Base-by-base conservation (phyloP, 2,113 vertebrate species). In the Acrocephalus arundinaceus region DNA sequence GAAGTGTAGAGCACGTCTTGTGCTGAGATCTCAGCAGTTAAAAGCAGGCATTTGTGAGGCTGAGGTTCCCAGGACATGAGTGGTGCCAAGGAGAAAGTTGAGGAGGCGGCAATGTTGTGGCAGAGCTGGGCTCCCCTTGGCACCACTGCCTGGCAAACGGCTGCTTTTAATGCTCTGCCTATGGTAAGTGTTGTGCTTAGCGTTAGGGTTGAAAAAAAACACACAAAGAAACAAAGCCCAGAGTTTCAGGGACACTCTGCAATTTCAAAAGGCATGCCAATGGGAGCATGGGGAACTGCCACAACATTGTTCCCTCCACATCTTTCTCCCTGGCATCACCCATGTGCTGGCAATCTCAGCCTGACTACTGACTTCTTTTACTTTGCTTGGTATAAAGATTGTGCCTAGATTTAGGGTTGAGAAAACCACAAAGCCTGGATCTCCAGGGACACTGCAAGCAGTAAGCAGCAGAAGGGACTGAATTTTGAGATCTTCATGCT, bases 381-480 rank as follows among this genome's bases (percentile, higher is more conserved):
- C 12, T 37, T 22, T 1, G 0, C 31, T 30, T 35, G 13, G 13
- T 28, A 9, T 35, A 43, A 31, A 6, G 11, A 13, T 25, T 61
- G 10, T 12, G 13, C 20, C 15, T 45, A 20, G 31, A n/a, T 41
- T 41, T 30, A 51, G 55, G 12, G 35, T 43, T 43, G 46, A n/a
- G 24, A 45, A 62, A 52, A 62, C 33, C 31, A 24, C 31, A 52
- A 52, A 83, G 57, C 25, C 31, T 73, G 23, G 16, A 33, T 35
- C 57, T 46, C 39, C 58, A 54, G 10, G 33, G 33, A 9, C 39
- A 46, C 11, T 63, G 39, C 27, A 84, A 52, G 33, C 81, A 63
- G 21, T 11, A 14, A 15, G 31, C 14, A 61, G 30, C 45, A 70
- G 22, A 85, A 83, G 17, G 57, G 41, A 58, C 6, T 54, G 43